A percentile compares a stretch with the other conserved stretches of the same genome.
These are phyloP conservation scores for Phaenicophaeus curvirostris DNA, from an alignment of 2,797 vertebrate genomes.

Conservation along the genomic window DNA sequence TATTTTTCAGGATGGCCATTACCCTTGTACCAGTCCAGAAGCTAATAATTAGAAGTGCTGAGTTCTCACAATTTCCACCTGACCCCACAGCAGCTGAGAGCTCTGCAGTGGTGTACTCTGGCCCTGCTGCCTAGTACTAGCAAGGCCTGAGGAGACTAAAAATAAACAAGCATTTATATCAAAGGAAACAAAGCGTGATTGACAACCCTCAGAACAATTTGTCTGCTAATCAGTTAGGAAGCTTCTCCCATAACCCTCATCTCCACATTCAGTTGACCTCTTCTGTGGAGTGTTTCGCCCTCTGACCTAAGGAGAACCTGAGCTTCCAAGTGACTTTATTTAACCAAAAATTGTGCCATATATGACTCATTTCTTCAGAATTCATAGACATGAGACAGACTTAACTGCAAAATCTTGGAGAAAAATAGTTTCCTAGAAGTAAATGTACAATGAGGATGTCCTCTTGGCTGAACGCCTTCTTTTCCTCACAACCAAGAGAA, in stretches of 20 bases:
- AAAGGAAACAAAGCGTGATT: conserved; percentile 8
- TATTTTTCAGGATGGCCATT: not conserved
- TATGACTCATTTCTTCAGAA: not conserved
- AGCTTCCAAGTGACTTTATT: not conserved
- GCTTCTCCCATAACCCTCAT: conserved; percentile 59
- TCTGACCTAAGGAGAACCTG: conserved; percentile 76
- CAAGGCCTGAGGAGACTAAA: conserved; percentile 3
- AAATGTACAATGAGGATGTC: not conserved
- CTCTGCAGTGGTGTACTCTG: not conserved
- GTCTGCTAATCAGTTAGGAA: conserved; percentile 56
- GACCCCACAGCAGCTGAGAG: not conserved
- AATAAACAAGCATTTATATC: conserved; percentile 30
- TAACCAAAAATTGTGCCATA: not conserved
- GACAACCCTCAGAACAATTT: conserved; percentile 65
- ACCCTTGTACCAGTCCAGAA: not conserved
- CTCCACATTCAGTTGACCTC: conserved; percentile 57
- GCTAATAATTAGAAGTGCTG: not conserved
- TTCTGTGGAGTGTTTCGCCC: conserved; percentile 78
- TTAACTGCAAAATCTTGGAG: not conserved
- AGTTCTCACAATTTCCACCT: not conserved
- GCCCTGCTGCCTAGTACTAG: not conserved
- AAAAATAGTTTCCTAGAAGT: not conserved
- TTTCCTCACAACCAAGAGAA: not conserved
- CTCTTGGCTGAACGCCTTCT: not conserved
- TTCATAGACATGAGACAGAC: not conserved